Base-by-base conservation (phyloP, 2,113 vertebrate species). In the Mixornis gularis region DNA sequence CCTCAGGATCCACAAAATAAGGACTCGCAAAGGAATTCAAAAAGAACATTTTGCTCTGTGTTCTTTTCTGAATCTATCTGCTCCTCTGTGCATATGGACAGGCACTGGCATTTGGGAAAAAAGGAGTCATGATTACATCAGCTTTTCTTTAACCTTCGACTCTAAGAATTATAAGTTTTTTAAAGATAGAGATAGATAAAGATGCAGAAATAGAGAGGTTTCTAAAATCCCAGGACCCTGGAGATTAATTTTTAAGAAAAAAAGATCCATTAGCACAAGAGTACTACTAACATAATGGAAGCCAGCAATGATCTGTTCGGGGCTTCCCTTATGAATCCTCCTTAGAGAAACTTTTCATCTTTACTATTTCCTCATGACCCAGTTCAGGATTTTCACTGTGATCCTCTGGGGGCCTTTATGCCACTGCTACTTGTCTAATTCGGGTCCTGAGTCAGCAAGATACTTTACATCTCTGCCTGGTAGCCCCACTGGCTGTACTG, bases 291-390 rank as follows among this genome's bases (percentile, higher is more conserved):
- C 70, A 69, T 79, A 93, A 90, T 94, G 94, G 89, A 94, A 95
- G 71, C 66, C 89, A 93, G 94, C 91, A 87, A 79, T 43, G 87
- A 89, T 91, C 64, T 91, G 81, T 89, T 87, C 8, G 0, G 81
- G 91, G 79, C 79, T 96, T 94, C 87, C 91, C 87, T 93, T 81
- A 79, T 87, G 94, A 93, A 87, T 93, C 83, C 80, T 96, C 91
- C 81, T 93, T 74, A 59, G 91, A 96, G 87, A 93, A 96, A 94
- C 92, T 96, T 94, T 96, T 92, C 92, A 93, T 94, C 95, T 96
- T 95, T 94, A 96, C 93, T 91, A 87, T 86, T 96, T 96, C 94
- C 96, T 96, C 71, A 77, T 96, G 94, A 96, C 94, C 95, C 95
- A 92, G 85, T 91, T 94, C 87, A 95, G 87, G 76, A 95, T 96